Base-by-base conservation (phyloP, 2,113 vertebrate species). In the Holacanthus passer region DNA sequence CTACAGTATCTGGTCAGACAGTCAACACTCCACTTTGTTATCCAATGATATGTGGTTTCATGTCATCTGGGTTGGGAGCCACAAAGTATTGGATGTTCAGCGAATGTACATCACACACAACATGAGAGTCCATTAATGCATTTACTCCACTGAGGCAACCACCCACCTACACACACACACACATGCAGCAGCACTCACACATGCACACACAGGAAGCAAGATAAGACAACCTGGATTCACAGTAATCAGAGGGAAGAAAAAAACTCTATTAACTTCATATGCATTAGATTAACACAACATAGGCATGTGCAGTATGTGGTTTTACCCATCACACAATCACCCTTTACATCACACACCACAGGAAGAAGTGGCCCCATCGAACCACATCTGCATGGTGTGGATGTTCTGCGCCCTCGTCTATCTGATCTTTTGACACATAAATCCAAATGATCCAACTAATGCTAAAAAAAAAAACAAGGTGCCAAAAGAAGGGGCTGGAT, bases 391-490 rank as follows among this genome's bases (percentile, higher is more conserved):
- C 4, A 0, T 48, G 20, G 22, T 62, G 35, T 58, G 58, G 56
- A 31, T 58, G 19, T 20, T 24, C 63, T 62, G 37, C 7, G 29
- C 12, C n/a, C 29, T 73, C 19, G 59, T 32, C 32, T 27, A 19
- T 32, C 41, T 22, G 55, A 66, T 86, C 27, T 75, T 62, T 29
- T 64, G 56, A 79, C 72, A 71, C 55, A 68, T 48, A 53, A n/a
- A 65, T 58, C 73, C 39, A 48, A 29, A 56, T 64, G 45, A 29
- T 35, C 45, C 70, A 47, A 55, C 27, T 69, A 77, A 59, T 41
- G n/a, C 19, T 5, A 29, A 6, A 20, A 0, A 77, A 53, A 31
- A 20, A 67, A 0, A 56, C 32, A 37, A 12, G 39, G 22, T 52
- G 48, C n/a, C 63, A 74, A 3, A 56, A 66, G 39, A 67, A n/a